Percentiles rank a stretch among this genome's conserved stretches.
phyloP scores from a whole-genome alignment of 2,797 vertebrate species.

The Hirundo rustica region DNA sequence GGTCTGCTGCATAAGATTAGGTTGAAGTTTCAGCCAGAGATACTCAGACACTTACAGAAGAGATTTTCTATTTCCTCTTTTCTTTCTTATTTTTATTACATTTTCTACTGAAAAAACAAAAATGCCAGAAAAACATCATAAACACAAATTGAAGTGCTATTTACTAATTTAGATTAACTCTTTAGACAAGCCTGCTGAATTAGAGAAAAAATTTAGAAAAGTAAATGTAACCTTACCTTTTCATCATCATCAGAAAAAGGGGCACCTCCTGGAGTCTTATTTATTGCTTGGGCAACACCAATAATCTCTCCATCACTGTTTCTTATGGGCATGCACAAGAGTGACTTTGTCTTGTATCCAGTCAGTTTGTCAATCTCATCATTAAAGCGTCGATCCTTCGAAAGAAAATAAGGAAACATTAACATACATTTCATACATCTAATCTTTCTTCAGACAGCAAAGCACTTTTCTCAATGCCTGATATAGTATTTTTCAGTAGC shows the following conservation, averaged over 20 bases:
- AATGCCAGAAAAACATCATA: not conserved
- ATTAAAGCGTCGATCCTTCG: conserved; percentile 95
- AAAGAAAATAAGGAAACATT: conserved; percentile 49
- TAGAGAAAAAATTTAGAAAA: not conserved
- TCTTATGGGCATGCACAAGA: conserved; percentile 95
- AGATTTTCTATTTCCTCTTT: not conserved
- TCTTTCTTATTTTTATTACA: not conserved
- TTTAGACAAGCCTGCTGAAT: not conserved
- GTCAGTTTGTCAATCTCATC: conserved; percentile 98
- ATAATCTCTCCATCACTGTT: conserved; percentile 97
- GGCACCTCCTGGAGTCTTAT: conserved; percentile 90
- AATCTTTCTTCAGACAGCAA: not conserved
- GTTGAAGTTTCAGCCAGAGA: not conserved
- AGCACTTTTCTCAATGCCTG: not conserved
- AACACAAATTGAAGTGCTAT: not conserved
- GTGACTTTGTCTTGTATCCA: conserved; percentile 97
- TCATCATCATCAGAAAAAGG: conserved; percentile 96
- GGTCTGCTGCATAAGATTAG: not conserved
- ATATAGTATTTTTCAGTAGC: not conserved
- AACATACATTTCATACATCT: not conserved
- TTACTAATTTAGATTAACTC: not conserved
- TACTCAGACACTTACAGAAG: not conserved
- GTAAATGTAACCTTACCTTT: conserved; percentile 77
- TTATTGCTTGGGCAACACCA: conserved; percentile 96
- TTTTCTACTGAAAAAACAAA: not conserved